Evolutionary conservation across 2,888 invertebrate species (phyloP), one percentile per base, ranked within the genome.

Genomic region (Tiliacea citrago): DNA sequence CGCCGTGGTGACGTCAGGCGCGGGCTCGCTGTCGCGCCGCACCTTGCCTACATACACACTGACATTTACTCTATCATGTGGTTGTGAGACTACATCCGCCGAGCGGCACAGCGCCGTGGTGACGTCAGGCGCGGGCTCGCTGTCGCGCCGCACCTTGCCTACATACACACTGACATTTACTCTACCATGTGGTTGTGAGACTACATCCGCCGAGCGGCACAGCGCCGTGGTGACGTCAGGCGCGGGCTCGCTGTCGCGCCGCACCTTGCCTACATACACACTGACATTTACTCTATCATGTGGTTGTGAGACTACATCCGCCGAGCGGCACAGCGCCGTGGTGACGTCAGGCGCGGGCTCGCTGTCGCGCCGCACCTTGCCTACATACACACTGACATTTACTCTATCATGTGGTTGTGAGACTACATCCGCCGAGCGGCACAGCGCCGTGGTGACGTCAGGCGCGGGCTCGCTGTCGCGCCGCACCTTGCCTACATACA

Each of bases 401-500:
- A 53, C 53, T 53, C n/a, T 53, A 53, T 53, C 53, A 39, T 39
- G 39, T 39, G 39, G 39, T 39, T 39, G 39, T 39, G 39, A 39
- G 39, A 39, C 29, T n/a, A n/a, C n/a, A n/a, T 53, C 68, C 24
- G 49, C 68, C 2, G 82, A 94, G 87, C 97, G 97, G 89, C 96
- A 96, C 77, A 96, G 90, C 72, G 95, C 94, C 9, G 94, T 93
- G 0, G 77, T 79, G 29, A 69, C 86, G 77, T 74, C 85, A 80
- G 68, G 90, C 81, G 57, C 75, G 13, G 83, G 70, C 79, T 94
- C 96, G 75, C 95, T 94, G 84, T 92, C 93, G 12, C 96, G 94
- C 0, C 96, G 94, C 0, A 88, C 91, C 86, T 95, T 96, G 81
- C 96, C 96, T 96, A 65, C 49, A 67, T 10, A 57, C 69, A 68